phyloP scores from a whole-genome alignment of 2,888 invertebrate genomes.

The Acanthosepion lycidas region DNA sequence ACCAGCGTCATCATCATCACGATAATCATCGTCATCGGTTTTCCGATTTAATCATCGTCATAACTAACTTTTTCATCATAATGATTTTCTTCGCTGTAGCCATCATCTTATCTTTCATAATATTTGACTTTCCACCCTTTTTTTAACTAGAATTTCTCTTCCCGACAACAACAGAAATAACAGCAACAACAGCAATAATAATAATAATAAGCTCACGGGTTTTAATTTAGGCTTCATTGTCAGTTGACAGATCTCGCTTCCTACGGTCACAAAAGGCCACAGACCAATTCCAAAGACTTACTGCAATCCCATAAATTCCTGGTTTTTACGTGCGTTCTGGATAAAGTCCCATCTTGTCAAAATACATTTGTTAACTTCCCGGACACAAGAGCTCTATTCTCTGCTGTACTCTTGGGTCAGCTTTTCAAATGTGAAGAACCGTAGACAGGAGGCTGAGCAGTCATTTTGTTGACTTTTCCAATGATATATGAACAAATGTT shows the following conservation, averaged over 20 bases:
- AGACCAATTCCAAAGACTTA: not conserved
- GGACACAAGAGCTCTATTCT: not conserved
- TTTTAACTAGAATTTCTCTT: too few relatives aligned
- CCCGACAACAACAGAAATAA: not conserved
- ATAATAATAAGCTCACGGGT: not conserved
- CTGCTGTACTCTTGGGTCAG: not conserved
- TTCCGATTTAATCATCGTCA: too few relatives aligned
- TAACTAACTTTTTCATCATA: too few relatives aligned
- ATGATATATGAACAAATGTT: not conserved
- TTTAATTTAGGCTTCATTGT: conserved; percentile 8
- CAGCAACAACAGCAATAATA: not conserved
- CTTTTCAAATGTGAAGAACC: not conserved
- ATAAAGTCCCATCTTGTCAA: not conserved
- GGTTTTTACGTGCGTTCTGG: not conserved
- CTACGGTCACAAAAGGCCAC: conserved; percentile 4
- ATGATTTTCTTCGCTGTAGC: too few relatives aligned
- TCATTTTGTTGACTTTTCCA: not conserved
- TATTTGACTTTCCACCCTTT: too few relatives aligned
- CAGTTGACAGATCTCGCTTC: conserved; percentile 10
- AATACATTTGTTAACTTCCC: not conserved
- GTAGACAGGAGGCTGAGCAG: too few relatives aligned
- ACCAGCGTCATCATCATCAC: too few relatives aligned
- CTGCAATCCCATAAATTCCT: not conserved
- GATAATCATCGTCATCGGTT: too few relatives aligned
- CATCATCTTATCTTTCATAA: too few relatives aligned